phyloP scores from a whole-genome alignment of 2,888 invertebrate species.

The Anthrax anthrax region DNA sequence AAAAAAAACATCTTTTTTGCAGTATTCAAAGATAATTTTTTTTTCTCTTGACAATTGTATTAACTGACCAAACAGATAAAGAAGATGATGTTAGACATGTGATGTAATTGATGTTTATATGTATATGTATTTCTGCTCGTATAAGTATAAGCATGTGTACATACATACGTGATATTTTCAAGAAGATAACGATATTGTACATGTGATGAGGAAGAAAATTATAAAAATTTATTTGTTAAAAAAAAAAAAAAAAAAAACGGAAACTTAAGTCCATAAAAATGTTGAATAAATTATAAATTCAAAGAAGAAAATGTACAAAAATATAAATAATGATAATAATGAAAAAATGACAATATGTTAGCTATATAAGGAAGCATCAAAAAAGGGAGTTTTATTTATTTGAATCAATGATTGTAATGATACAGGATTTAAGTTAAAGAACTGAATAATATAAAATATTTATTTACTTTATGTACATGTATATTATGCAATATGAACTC shows the following conservation, averaged over 20 bases:
- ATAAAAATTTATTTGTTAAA: not conserved
- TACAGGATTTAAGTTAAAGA: not conserved
- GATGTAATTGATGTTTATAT: constrained; percentile 5
- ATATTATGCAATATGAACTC: no score
- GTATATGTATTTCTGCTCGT: not conserved
- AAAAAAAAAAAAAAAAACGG: not conserved
- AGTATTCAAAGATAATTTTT: no score
- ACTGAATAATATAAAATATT: not conserved
- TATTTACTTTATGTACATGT: no score
- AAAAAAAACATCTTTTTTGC: no score
- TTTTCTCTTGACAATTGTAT: constrained; percentile 5
- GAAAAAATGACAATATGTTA: not conserved
- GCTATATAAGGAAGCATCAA: not conserved
- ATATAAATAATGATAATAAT: not conserved
- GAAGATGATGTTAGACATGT: constrained; percentile 3
- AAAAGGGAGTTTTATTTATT: not conserved
- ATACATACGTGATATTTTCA: not conserved
- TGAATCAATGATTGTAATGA: not conserved
- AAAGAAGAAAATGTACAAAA: no score
- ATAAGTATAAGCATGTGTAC: no score
- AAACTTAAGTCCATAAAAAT: not conserved
- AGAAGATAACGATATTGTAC: not conserved
- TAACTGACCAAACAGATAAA: constrained; percentile 5
- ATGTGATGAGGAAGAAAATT: not conserved
- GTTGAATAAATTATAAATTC: not conserved